phyloP scores from a whole-genome alignment of 2,888 invertebrate genomes.

The Tetramorium bicarinatum region DNA sequence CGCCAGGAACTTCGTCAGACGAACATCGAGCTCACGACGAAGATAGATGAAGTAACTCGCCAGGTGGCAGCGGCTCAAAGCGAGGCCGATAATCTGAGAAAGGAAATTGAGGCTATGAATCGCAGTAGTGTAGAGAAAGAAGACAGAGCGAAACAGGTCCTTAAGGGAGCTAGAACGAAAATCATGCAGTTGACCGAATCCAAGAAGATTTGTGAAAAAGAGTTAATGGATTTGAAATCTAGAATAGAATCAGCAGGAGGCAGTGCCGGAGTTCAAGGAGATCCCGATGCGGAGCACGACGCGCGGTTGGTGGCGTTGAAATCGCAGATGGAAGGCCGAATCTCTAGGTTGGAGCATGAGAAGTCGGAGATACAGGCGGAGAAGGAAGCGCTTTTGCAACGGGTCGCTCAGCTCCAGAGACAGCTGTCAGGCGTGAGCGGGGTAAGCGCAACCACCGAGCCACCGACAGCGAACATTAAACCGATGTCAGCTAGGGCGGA shows the following conservation, averaged over 20 bases:
- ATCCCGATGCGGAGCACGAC: constrained; percentile 83
- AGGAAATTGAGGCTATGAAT: constrained; percentile 89
- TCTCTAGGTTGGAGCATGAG: constrained; percentile 92
- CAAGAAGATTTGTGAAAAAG: constrained; percentile 88
- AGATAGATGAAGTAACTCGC: constrained; percentile 83
- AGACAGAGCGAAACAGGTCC: constrained; percentile 89
- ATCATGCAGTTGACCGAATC: constrained; percentile 91
- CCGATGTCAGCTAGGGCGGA: constrained; percentile 96
- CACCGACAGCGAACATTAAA: constrained; percentile 96
- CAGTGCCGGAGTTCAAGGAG: constrained; percentile 39
- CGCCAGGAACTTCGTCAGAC: constrained; percentile 85
- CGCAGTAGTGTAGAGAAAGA: constrained; percentile 89
- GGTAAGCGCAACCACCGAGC: constrained; percentile 88
- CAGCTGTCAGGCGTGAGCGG: constrained; percentile 90
- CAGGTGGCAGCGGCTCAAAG: constrained; percentile 87
- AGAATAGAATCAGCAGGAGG: constrained; percentile 77
- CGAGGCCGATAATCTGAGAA: constrained; percentile 90
- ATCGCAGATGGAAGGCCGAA: constrained; percentile 90
- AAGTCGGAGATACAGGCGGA: constrained; percentile 89
- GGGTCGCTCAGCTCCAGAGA: constrained; percentile 90
- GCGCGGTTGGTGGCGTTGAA: constrained; percentile 89
- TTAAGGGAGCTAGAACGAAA: constrained; percentile 92
- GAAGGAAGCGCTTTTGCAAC: constrained; percentile 91
- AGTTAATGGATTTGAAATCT: constrained; percentile 81
- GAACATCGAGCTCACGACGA: constrained; percentile 78